Base-by-base conservation (phyloP, 1,140 invertebrate genomes). In the Coelopa frigida region DNA sequence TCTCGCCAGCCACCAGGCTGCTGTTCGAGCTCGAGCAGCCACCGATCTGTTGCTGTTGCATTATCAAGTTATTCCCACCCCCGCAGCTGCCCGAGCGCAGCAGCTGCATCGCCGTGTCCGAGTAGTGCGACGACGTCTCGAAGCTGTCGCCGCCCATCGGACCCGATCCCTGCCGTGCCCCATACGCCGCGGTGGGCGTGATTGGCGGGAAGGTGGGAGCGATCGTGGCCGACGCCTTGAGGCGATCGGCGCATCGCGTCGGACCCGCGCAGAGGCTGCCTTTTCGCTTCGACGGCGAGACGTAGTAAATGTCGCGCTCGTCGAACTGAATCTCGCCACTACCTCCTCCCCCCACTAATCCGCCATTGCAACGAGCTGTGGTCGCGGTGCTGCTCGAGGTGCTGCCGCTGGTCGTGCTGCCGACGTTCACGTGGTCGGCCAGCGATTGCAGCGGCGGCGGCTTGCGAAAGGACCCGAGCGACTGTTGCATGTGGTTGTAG, bases 241-340 rank as follows among this genome's bases (percentile, higher is more conserved):
- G 27, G 27, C 31, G 38, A 21, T 26, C 21, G 21, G 22, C 26
- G 29, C 31, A 29, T 8, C 42, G 15, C 26, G 42, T 32, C 18
- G 27, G 29, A 23, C 20, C 22, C 18, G 24, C 45, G 27, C 33
- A 39, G 4, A 40, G 26, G 24, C 35, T 53, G 18, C 52, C 52
- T 66, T 66, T 66, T 61, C 59, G 59, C 39, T 66, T 66, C 8
- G 63, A 58, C 2, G 63, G 62, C 10, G 63, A 66, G 1, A 66
- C 59, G 43, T 66, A 66, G 44, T 63, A 66, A 32, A 66, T 59
- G 38, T 66, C 63, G 32, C 66, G 59, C 42, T 66, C 64, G 32
- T 66, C 62, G 39, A 66, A 65, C 29, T 64, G 61, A 6, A 63
- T 35, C 29, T 36, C 41, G 35, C 48, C 22, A 48, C 35, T 31